Evolutionary conservation across 2,113 vertebrate genomes (phyloP).

Genomic region (Cichladusa arquata): DNA sequence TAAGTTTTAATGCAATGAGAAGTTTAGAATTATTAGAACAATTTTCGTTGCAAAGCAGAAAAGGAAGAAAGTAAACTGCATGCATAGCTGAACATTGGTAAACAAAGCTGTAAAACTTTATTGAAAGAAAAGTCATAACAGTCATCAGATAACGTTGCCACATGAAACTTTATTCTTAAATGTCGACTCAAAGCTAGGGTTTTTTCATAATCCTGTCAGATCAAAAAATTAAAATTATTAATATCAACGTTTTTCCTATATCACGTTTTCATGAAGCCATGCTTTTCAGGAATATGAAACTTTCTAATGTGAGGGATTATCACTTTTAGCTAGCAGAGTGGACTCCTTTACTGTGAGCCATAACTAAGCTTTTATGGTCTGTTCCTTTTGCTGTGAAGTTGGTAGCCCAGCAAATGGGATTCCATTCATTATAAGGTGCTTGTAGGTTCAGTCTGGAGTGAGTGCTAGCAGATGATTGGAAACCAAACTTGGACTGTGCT

Average conservation of each 20-base stretch:
- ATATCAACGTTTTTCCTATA: background rate
- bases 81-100: background rate
- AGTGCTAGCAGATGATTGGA: background rate
- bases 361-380: background rate
- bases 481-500: background rate
- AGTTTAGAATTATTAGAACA: background rate
- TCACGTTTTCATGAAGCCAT: background rate
- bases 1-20: background rate
- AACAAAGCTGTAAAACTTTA: background rate
- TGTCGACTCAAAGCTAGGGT: background rate
- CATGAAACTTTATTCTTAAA: background rate
- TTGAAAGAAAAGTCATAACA: background rate
- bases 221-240: background rate
- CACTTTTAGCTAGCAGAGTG: background rate
- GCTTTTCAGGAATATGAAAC: background rate
- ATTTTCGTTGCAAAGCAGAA: background rate
- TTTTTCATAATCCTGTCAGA: background rate
- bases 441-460: background rate
- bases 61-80: background rate
- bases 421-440: accelerated
- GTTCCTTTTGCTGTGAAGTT: background rate
- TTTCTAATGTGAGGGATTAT: background rate
- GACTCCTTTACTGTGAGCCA: background rate
- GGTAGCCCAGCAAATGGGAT: background rate
- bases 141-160: background rate